phyloP scores from a whole-genome alignment of 2,888 invertebrate species.

The Phragmatobia fuliginosa region DNA sequence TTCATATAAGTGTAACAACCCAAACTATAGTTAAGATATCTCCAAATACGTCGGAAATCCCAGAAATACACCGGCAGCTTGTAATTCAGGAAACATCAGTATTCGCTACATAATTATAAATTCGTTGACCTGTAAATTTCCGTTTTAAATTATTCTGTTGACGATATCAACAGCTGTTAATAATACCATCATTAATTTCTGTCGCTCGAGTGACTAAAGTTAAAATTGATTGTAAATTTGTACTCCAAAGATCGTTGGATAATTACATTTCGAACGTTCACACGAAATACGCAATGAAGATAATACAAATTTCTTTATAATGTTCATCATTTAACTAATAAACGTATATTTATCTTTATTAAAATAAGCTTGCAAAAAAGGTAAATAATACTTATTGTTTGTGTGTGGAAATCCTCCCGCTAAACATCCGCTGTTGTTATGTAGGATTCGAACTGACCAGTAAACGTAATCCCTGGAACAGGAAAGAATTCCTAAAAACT shows the following conservation, averaged over 20 bases:
- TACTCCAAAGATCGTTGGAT: conserved; percentile 22
- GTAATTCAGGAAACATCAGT: conserved; percentile 58
- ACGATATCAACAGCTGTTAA: conserved; percentile 62
- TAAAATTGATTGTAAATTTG: conserved; percentile 51
- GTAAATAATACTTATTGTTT: no score
- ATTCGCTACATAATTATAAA: conserved; percentile 65
- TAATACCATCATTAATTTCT: conserved; percentile 59
- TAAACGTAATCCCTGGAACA: no score
- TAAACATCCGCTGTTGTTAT: no score
- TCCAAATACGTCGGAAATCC: conserved; percentile 7
- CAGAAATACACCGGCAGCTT: conserved; percentile 29
- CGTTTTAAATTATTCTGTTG: conserved; percentile 59
- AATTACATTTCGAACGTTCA: conserved; percentile 29
- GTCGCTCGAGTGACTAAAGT: conserved; percentile 51
- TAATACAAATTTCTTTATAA: no score
- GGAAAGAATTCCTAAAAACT: no score
- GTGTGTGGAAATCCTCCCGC: no score
- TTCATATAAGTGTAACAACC: neutral
- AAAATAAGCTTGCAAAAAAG: no score
- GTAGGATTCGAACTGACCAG: no score
- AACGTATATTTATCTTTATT: no score
- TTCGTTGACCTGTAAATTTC: conserved; percentile 64
- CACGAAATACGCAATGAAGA: conserved; percentile 14
- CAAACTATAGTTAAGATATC: neutral
- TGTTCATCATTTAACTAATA: no score